Base-by-base conservation (phyloP, 1,140 invertebrate species). In the Goniozus legneri region DNA sequence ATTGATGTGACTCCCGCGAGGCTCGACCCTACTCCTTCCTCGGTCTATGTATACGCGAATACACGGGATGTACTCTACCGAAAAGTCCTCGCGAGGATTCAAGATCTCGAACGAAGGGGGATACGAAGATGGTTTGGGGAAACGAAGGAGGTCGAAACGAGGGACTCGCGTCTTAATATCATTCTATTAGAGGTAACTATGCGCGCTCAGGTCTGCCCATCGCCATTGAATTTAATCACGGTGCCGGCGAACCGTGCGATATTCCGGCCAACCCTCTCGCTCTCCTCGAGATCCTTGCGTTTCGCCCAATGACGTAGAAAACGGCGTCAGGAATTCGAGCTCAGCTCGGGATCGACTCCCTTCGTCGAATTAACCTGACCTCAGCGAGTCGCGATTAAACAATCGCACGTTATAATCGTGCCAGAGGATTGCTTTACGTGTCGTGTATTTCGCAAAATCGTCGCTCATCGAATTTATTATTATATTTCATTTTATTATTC, bases 121-220 rank as follows among this genome's bases (percentile, higher is more conserved):
- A 42, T 31, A 24, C 34, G 40, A 21, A 34, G 40, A 34, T 31
- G 18, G 42, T 49, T 8, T n/a, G 22, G 16, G 10, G 18, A 14
- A 30, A 16, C 35, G 47, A 44, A 31, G 35, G 37, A 32, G 36
- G 21, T 20, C 43, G 46, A 35, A 38, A 51, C 30, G 35, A 40
- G 53, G 51, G 35, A 30, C 44, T 60, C 58, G 60, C 61, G 65
- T 75, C 69, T 74, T 71, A 63, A 64, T 72, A 69, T 74, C 74
- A 76, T 76, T 76, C 69, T 72, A 75, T 75, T 74, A 74, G 66
- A 69, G 65, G 67, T 74, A 73, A 73, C 72, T 73, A 73, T 65
- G 69, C 69, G 62, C 60, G 59, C 58, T 58, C 64, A 50, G 64
- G 64, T 62, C 65, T 60, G 65, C 56, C 53, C 65, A 55, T 61